phyloP scores from a whole-genome alignment of 2,113 vertebrate genomes.

The Phalacrocorax brasilianus region DNA sequence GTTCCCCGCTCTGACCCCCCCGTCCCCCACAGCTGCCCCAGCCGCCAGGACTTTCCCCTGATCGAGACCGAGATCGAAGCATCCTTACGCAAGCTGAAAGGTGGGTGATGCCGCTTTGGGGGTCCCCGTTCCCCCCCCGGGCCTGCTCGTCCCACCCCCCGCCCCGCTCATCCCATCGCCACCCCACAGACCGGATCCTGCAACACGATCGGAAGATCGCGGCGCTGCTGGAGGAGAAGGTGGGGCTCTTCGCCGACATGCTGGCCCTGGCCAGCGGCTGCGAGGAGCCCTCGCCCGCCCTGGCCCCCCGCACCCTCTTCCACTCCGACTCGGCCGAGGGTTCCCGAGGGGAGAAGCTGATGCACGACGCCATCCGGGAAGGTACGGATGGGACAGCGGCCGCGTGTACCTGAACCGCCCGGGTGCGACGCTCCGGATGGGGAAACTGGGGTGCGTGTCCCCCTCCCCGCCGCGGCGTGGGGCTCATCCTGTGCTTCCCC shows the following conservation, averaged over 20 bases:
- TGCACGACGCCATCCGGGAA: slow-evolving; percentile 84
- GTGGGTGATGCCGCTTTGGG: slow-evolving; percentile 46
- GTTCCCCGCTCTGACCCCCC: background rate
- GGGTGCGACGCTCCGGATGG: background rate
- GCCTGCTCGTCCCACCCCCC: background rate
- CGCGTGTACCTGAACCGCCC: background rate
- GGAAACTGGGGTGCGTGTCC: background rate
- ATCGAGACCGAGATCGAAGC: slow-evolving; percentile 90
- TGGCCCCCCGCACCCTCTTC: slow-evolving; percentile 79
- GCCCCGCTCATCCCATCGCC: background rate
- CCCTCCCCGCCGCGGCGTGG: accelerated
- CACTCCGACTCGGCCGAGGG: slow-evolving; percentile 79
- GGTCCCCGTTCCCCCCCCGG: background rate
- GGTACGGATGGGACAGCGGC: slow-evolving; percentile 58
- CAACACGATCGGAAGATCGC: slow-evolving; percentile 85
- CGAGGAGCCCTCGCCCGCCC: slow-evolving; percentile 30
- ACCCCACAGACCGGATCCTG: slow-evolving; percentile 80
- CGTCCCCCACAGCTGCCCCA: slow-evolving; percentile 79
- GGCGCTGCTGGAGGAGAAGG: slow-evolving; percentile 86
- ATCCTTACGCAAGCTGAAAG: slow-evolving; percentile 85
- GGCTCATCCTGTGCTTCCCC: background rate
- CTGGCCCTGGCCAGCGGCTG: background rate
- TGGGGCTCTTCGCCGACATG: slow-evolving; percentile 85
- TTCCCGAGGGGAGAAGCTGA: slow-evolving; percentile 80
- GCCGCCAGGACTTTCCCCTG: slow-evolving; percentile 86